Evolutionary conservation across 2,113 vertebrate species (phyloP).

Genomic region (Anhinga anhinga): DNA sequence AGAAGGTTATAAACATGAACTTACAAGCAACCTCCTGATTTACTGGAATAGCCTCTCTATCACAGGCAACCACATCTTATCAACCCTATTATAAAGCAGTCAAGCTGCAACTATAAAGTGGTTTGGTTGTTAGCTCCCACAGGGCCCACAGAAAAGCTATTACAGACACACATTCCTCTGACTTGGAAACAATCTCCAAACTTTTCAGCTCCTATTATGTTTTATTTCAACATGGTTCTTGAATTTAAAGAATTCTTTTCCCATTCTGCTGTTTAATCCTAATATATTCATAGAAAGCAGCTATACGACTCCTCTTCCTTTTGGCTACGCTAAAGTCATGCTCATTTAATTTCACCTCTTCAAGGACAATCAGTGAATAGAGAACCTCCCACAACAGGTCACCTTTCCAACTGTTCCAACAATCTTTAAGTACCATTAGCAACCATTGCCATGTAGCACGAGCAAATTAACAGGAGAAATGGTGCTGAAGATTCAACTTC

Average conservation of each 20-base stretch:
- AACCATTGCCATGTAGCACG: background rate
- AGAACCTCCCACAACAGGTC: background rate
- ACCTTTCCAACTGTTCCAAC: background rate
- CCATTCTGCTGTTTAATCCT: background rate
- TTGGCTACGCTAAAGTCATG: background rate
- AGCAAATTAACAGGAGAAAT: background rate
- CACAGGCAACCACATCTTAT: background rate
- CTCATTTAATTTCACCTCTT: background rate
- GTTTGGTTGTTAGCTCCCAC: background rate
- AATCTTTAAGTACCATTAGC: fast-evolving
- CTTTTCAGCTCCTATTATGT: background rate
- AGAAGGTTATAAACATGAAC: background rate
- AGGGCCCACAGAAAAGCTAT: background rate
- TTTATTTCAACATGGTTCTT: background rate
- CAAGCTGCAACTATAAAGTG: background rate
- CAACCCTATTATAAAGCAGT: background rate
- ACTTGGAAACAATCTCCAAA: background rate
- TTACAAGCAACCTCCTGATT: background rate
- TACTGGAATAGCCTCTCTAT: background rate
- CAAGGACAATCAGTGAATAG: background rate
- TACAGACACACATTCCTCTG: background rate
- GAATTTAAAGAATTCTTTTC: background rate
- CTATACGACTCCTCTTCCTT: background rate
- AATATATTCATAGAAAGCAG: background rate
- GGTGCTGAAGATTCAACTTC: background rate